Conservation (phyloP, 1,140 invertebrate genomes). For the Matsumurasca onukii region DNA sequence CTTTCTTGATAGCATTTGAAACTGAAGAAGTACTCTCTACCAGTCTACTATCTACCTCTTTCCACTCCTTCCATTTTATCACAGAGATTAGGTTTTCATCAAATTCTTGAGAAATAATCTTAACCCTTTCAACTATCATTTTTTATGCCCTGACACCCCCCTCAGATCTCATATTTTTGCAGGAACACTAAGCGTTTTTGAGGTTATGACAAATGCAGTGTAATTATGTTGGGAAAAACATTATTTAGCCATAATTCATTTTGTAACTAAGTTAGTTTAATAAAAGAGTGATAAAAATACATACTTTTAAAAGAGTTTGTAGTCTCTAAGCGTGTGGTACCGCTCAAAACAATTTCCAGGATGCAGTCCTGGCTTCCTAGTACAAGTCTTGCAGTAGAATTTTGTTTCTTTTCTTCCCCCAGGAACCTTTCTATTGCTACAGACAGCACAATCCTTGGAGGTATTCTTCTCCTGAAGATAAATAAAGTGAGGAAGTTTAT, state of each 20-base stretch:
- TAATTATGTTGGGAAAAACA: not conserved
- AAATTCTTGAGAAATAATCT: slow-evolving; percentile 9
- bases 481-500: slow-evolving; percentile 11
- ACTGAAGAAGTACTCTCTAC: not conserved
- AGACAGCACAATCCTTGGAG: slow-evolving; percentile 24
- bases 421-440: not conserved
- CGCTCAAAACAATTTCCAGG: slow-evolving; percentile 16
- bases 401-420: slow-evolving; percentile 10
- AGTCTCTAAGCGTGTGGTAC: slow-evolving; percentile 25
- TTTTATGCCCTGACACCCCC: not conserved
- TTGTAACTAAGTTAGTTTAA: not conserved
- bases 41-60: slow-evolving; percentile 1
- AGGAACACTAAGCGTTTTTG: not conserved
- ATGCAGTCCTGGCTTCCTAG: slow-evolving; percentile 12
- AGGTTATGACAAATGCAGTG: not conserved
- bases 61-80: slow-evolving; percentile 17
- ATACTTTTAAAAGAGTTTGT: slow-evolving; percentile 2
- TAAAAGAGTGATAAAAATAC: not conserved
- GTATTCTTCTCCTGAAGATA: not conserved
- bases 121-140: not conserved
- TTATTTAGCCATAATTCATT: not conserved
- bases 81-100: not conserved
- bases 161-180: not conserved
- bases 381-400: slow-evolving; percentile 24
- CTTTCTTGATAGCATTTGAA: slow-evolving; percentile 8